Conservation (phyloP, 2,888 invertebrate genomes). For the Ochropleura plecta region DNA sequence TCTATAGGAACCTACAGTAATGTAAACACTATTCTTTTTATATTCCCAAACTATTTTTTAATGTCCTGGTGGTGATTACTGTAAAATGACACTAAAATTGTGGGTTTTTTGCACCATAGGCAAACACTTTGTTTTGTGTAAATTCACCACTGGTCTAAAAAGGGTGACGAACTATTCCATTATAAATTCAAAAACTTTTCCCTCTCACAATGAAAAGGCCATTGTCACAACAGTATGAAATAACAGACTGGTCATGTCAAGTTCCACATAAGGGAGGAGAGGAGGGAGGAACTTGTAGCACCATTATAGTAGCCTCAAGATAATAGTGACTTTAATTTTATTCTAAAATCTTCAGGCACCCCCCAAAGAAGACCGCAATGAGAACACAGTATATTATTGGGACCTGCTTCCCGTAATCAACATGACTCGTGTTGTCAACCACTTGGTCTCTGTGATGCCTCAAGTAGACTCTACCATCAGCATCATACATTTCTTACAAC, state of each 20-base stretch:
- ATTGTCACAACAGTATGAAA: no score
- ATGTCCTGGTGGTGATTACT: no score
- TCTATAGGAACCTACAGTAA: not conserved
- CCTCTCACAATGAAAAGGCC: not conserved
- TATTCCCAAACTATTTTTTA: no score
- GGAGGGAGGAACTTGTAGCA: not conserved
- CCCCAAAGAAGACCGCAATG: constrained; percentile 77
- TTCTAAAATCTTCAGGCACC: constrained; percentile 62
- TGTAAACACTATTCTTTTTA: no score
- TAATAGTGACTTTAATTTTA: not conserved
- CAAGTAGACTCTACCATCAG: constrained; percentile 69
- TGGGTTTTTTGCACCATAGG: no score
- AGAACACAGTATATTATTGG: constrained; percentile 81
- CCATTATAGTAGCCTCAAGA: not conserved
- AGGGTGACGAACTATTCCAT: no score
- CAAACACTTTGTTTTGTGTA: no score
- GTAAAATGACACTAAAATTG: no score
- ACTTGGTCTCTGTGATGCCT: constrained; percentile 75
- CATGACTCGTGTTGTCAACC: constrained; percentile 80
- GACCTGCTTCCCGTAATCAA: constrained; percentile 85
- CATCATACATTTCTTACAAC: constrained; percentile 81
- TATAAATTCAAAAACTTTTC: not conserved
- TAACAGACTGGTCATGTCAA: no score
- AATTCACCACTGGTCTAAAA: no score
- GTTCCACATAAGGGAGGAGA: no score